Base-by-base conservation (phyloP, 2,797 vertebrate genomes). In the Pseudomugil tenellus region DNA sequence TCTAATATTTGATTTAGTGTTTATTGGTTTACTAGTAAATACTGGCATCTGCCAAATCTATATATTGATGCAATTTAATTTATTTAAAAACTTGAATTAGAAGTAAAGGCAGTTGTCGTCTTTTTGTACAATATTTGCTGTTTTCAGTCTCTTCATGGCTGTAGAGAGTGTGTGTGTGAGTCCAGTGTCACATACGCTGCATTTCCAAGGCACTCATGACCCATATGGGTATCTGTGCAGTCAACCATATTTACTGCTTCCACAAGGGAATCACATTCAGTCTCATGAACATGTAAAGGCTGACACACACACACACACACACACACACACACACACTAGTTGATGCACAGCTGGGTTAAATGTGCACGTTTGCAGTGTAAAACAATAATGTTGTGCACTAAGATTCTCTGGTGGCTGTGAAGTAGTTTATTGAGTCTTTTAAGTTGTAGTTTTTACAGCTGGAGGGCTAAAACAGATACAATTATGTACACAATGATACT, bases 151-250 rank as follows among this genome's bases (percentile, higher is more conserved):
- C 4, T 32, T 4, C 8, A 32, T 32, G 32, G 9, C 5, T 32
- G 32, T 31, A 31, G 29, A 6, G 3, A 6, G 23, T 16, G 25
- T 16, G 12, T 25, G 23, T 2, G 48, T 23, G 21, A 25, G 23
- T 52, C 10, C 17, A 16, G 28, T 29, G 14, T 70, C 28, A 54
- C 58, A 53, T 29, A 51, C 37, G 55, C 67, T 70, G 68, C 34
- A 67, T 74, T 84, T 84, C 77, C 70, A 77, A 83, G 26, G 62
- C 68, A 63, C 35, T 74, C 62, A 71, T 56, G 66, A 51, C 70
- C 71, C 87, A 85, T 84, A 83, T 87, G 85, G 73, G 67, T 74
- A 68, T 85, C 74, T 76, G 76, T 84, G 80, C 78, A 81, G 63
- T 83, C 80, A 76, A 63, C 83, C 79, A 48, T 80, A 72, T 80